A percentile compares a stretch with the other conserved stretches of the same genome.
phyloP scores from a whole-genome alignment of 2,113 vertebrate species.

The Cyprinus carpio region DNA sequence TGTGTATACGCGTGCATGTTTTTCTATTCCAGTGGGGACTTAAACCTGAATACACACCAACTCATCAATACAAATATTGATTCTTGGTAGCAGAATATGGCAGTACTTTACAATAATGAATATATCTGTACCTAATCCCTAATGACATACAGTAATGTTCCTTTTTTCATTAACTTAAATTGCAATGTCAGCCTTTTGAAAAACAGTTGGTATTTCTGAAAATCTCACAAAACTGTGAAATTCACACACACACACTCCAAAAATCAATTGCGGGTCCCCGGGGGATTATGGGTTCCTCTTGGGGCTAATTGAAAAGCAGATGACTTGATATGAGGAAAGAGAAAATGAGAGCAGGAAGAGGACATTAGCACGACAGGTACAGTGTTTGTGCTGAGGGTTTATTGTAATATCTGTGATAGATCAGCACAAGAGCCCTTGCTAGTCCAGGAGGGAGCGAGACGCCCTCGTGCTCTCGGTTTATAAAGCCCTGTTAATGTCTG shows the following conservation, averaged over 20 bases:
- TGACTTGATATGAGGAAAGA: constrained; percentile 7
- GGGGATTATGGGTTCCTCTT: neutral
- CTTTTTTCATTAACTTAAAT: neutral
- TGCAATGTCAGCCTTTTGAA: neutral
- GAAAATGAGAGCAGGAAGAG: neutral
- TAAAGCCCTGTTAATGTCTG: neutral
- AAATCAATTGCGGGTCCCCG: neutral
- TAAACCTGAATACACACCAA: too few species aligned
- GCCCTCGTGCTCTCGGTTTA: constrained; percentile 6
- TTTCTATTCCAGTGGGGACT: too few species aligned
- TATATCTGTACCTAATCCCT: neutral
- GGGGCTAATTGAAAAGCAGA: constrained; percentile 12
- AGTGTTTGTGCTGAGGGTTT: neutral
- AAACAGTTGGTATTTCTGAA: neutral
- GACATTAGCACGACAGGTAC: neutral
- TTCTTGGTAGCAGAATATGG: too few species aligned
- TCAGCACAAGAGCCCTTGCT: neutral
- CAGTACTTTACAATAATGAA: neutral
- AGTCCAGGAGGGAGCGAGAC: neutral
- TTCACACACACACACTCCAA: neutral
- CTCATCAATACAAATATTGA: too few species aligned
- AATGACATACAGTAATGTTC: neutral
- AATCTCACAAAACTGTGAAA: neutral
- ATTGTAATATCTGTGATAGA: neutral
- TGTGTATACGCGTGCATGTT: too few species aligned